phyloP scores from a whole-genome alignment of 1,140 invertebrate genomes.

The Streblospio benedicti region DNA sequence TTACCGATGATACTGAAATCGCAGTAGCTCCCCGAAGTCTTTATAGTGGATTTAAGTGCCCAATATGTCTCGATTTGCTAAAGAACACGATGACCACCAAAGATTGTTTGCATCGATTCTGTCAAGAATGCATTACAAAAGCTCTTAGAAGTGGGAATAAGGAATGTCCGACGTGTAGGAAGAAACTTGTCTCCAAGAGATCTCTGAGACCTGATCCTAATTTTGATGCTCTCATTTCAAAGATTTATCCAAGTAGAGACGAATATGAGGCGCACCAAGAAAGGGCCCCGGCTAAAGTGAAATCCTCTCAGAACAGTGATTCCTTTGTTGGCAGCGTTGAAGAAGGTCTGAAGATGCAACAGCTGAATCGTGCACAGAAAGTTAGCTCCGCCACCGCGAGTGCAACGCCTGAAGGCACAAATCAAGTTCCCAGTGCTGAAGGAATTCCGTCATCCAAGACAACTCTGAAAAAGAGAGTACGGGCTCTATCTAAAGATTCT shows the following conservation, averaged over 20 bases:
- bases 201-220: conserved; percentile 93
- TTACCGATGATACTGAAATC: conserved; percentile 89
- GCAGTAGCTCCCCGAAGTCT: conserved; percentile 90
- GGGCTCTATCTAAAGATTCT: background rate
- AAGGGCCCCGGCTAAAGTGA: conserved; percentile 80
- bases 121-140: conserved; percentile 96
- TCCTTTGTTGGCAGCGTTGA: conserved; percentile 88
- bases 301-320: conserved; percentile 72
- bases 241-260: conserved; percentile 94
- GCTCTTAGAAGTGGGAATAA: conserved; percentile 95
- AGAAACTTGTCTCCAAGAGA: conserved; percentile 94
- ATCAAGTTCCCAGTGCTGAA: too few relatives aligned
- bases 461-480: conserved; percentile 5
- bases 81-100: conserved; percentile 99
- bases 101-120: conserved; percentile 98
- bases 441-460: background rate
- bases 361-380: conserved; percentile 69
- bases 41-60: conserved; percentile 96
- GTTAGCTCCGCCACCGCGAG: conserved; percentile 11
- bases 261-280: conserved; percentile 95
- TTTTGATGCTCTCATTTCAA: conserved; percentile 93
- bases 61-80: conserved; percentile 97
- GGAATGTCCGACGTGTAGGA: conserved; percentile 97
- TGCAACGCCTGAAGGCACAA: conserved; percentile 1
- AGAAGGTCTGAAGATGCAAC: conserved; percentile 87